Evolutionary conservation across 2,888 invertebrate species (phyloP).

Genomic region (Mythimna albipuncta): DNA sequence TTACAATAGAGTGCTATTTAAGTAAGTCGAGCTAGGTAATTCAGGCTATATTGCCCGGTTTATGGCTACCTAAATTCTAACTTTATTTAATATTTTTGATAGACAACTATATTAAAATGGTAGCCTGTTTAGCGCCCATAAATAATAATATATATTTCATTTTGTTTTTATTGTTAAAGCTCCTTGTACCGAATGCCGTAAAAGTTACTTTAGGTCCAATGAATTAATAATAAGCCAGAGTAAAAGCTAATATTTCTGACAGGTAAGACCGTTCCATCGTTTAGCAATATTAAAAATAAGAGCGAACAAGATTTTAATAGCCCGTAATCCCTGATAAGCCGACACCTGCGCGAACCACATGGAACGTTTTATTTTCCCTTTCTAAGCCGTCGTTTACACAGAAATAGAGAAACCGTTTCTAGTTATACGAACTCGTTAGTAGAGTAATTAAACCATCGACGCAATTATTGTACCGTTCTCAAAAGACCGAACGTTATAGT

Average conservation of each 20-base stretch:
- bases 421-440: slow-evolving; percentile 45
- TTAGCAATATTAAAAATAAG: slow-evolving; percentile 20
- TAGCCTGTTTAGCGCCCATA: neutral
- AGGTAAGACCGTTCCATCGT: slow-evolving; percentile 4
- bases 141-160: neutral
- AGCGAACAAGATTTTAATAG: slow-evolving; percentile 42
- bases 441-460: slow-evolving; percentile 46
- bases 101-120: neutral
- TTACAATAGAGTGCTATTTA: slow-evolving; percentile 56
- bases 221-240: neutral
- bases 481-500: slow-evolving; percentile 16
- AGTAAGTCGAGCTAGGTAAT: slow-evolving; percentile 44
- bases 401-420: slow-evolving; percentile 47
- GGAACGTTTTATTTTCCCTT: slow-evolving; percentile 43
- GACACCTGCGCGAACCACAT: slow-evolving; percentile 33
- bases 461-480: slow-evolving; percentile 33
- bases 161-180: slow-evolving; percentile 5
- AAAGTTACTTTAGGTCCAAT: neutral
- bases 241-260: neutral
- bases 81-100: slow-evolving; percentile 1
- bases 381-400: slow-evolving; percentile 40
- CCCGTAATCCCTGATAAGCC: slow-evolving; percentile 52
- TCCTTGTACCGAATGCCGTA: neutral
- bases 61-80: slow-evolving; percentile 7
- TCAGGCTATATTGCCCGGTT: neutral